Conservation (phyloP, 2,113 vertebrate species). For the Perca flavescens region DNA sequence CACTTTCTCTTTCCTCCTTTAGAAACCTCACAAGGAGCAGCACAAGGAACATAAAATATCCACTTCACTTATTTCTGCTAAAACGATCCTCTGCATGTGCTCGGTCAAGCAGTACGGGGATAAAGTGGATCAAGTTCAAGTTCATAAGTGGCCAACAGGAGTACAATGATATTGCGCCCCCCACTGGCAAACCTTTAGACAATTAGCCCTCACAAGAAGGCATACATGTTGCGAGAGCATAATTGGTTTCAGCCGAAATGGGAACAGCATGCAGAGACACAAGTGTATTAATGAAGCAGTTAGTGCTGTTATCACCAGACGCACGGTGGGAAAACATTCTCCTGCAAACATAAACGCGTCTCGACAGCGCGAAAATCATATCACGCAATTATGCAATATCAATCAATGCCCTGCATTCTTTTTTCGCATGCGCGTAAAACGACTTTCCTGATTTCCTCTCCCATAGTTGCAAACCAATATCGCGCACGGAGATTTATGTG, state of each 20-base stretch:
- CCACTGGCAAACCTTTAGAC: slow-evolving; percentile 84
- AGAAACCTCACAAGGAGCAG: neutral
- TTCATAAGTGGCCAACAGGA: slow-evolving; percentile 75
- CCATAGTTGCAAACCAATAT: neutral
- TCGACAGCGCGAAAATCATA: neutral
- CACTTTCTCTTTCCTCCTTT: neutral
- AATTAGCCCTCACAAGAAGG: slow-evolving; percentile 50
- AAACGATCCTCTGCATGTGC: slow-evolving; percentile 32
- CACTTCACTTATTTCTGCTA: slow-evolving; percentile 33
- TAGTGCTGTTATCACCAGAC: slow-evolving; percentile 7
- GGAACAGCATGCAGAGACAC: slow-evolving; percentile 22
- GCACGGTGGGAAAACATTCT: neutral
- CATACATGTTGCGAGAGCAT: slow-evolving; percentile 52
- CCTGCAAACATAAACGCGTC: neutral
- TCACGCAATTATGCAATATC: neutral
- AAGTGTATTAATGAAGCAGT: slow-evolving; percentile 1
- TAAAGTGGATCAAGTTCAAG: slow-evolving; percentile 90
- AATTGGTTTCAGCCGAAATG: slow-evolving; percentile 51
- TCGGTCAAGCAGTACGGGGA: slow-evolving; percentile 51
- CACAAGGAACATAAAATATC: slow-evolving; percentile 23
- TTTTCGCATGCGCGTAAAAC: slow-evolving; percentile 58
- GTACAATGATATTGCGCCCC: slow-evolving; percentile 90
- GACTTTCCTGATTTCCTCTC: slow-evolving; percentile 28
- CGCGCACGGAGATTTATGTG: neutral
- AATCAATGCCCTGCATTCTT: slow-evolving; percentile 8